A percentile compares a stretch with the other conserved stretches of the same genome.
Evolutionary conservation across 2,888 invertebrate species (phyloP).

Genomic region (Brachyopa scutellaris): DNA sequence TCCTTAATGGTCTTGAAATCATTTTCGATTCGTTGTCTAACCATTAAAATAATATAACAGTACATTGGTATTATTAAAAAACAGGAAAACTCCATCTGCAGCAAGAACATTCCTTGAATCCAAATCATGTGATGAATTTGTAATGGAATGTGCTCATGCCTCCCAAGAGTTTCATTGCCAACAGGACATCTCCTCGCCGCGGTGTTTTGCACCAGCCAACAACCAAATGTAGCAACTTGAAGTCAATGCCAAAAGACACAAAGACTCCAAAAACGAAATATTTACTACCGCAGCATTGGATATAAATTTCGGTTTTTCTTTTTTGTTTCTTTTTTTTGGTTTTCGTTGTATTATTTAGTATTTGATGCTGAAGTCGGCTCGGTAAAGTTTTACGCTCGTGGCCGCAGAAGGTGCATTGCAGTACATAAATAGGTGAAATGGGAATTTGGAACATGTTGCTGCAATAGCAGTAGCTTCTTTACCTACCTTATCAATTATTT

Average conservation of each 20-base stretch:
- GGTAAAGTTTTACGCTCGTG: slow-evolving; percentile 6
- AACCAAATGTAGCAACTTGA: slow-evolving; percentile 20
- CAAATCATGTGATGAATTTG: slow-evolving; percentile 70
- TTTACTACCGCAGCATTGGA: slow-evolving; percentile 22
- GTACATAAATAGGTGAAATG: slow-evolving; percentile 4
- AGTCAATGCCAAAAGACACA: slow-evolving; percentile 3
- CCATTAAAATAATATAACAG: slow-evolving; percentile 51
- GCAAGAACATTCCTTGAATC: slow-evolving; percentile 62
- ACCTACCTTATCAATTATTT: no score
- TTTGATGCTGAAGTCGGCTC: slow-evolving; percentile 5
- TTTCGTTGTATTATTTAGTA: slow-evolving; percentile 25
- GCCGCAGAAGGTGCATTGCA: slow-evolving; percentile 3
- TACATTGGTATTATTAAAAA: slow-evolving; percentile 28
- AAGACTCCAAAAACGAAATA: slow-evolving; percentile 8
- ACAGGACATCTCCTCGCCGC: slow-evolving; percentile 54
- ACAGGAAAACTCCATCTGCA: slow-evolving; percentile 59
- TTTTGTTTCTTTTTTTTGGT: slow-evolving; percentile 21
- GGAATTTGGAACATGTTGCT: background rate
- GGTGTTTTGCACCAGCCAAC: background rate
- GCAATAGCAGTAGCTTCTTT: no score
- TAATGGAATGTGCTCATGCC: slow-evolving; percentile 55
- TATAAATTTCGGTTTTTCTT: slow-evolving; percentile 1
- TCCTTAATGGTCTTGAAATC: slow-evolving; percentile 15
- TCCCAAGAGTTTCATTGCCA: slow-evolving; percentile 36
- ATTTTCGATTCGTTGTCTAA: slow-evolving; percentile 10